Evolutionary conservation across 2,113 vertebrate species (phyloP).

Genomic region (Eulacestoma nigropectus): DNA sequence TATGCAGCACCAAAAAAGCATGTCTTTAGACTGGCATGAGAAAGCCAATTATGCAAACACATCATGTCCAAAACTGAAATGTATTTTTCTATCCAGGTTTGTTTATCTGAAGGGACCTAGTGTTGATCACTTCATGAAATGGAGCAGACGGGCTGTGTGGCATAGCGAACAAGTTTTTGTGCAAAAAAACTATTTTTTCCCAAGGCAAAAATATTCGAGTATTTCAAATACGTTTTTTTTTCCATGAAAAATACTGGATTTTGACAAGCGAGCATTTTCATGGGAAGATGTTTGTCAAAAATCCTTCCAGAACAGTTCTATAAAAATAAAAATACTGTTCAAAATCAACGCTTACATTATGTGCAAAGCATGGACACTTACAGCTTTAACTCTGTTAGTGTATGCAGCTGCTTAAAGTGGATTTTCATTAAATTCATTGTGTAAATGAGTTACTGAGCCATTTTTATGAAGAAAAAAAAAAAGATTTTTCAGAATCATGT

Average conservation of each 20-base stretch:
- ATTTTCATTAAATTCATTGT: background rate
- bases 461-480: background rate
- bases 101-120: slow-evolving; percentile 1
- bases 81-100: background rate
- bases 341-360: background rate
- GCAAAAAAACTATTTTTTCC: background rate
- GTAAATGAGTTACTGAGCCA: background rate
- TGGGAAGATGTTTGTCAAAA: background rate
- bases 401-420: background rate
- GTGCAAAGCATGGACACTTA: background rate
- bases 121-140: background rate
- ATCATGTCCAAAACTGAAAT: background rate
- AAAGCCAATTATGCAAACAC: background rate
- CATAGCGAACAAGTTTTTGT: background rate
- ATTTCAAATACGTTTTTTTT: background rate
- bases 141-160: background rate
- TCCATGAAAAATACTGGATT: background rate
- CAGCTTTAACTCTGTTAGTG: background rate
- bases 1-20: background rate
- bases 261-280: background rate
- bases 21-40: background rate
- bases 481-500: background rate
- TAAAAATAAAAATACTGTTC: background rate
- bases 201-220: background rate
- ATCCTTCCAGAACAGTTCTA: background rate